Base-by-base conservation (phyloP, 2,113 vertebrate genomes). In the Catharus fuscescens region DNA sequence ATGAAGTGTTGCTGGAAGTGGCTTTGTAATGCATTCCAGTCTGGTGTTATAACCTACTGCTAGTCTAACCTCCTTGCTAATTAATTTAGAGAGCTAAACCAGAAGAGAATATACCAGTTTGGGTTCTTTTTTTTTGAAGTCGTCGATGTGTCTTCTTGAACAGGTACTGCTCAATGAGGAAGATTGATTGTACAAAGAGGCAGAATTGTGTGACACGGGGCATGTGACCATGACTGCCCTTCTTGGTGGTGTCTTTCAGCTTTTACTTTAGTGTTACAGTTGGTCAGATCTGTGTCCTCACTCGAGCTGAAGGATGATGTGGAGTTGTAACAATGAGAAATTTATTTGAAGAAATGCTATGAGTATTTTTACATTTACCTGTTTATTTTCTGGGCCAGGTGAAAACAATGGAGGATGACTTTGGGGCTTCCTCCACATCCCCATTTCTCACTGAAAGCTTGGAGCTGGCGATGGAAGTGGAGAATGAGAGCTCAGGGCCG, bases 351-450 rank as follows among this genome's bases (percentile, higher is more conserved):
- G 45, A 86, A 76, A 61, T 19, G 3, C 12, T 20, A 3, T 47
- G 10, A 50, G 14, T 85, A 7, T 19, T 61, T 77, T 71, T 47
- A 18, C 32, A 48, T 62, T 77, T 67, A 31, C 34, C 10, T 80
- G 0, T 64, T 24, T 74, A 5, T 74, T 97, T 96, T 90, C 59
- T 96, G 73, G 26, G 53, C 76, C 80, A 92, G 80, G 80, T 74
- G 72, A 86, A 92, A 94, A 81, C 45, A 29, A 99, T 99, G 99
- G 98, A 98, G 4, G 97, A 98, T 72, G 97, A 98, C 83, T 98
- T 98, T 53, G 92, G 84, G 47, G 94, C 92, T 61, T 98, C 98
- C 6, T 96, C 97, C 7, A 97, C 97, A 9, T 97, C 98, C 6
- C 97, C 84, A 0, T 98, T 98, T 44, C 86, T 98, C 78, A 97